Conservation (phyloP, 2,888 invertebrate species). For the Aleiodes leptofemur region DNA sequence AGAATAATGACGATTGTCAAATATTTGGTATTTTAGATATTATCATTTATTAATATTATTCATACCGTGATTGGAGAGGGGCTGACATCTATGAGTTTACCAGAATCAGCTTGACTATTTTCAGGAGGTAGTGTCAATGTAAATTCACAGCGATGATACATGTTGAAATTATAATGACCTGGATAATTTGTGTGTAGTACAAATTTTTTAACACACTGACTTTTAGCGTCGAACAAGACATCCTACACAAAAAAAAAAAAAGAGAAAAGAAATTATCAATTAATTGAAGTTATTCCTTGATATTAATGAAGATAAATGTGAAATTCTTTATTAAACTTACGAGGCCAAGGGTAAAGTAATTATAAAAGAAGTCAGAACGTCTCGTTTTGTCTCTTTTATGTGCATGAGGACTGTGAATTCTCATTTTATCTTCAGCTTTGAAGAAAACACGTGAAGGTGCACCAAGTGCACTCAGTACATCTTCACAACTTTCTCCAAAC, state of each 20-base stretch:
- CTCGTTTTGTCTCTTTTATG: constrained; percentile 86
- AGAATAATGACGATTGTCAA: no score
- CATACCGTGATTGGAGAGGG: constrained; percentile 79
- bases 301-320: background rate
- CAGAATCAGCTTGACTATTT: constrained; percentile 77
- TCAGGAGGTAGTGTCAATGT: constrained; percentile 86
- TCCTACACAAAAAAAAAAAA: constrained; percentile 81
- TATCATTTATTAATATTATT: background rate
- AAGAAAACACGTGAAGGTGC: constrained; percentile 95
- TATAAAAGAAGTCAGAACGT: constrained; percentile 98
- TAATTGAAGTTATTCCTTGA: background rate
- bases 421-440: constrained; percentile 99
- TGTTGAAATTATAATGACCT: constrained; percentile 99
- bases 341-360: constrained; percentile 97
- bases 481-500: constrained; percentile 92
- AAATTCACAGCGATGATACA: constrained; percentile 97
- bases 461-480: constrained; percentile 91
- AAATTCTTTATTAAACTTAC: constrained; percentile 77
- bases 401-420: constrained; percentile 94
- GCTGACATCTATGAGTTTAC: constrained; percentile 78
- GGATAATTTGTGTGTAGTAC: constrained; percentile 99
- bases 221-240: constrained; percentile 95
- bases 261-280: background rate
- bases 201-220: constrained; percentile 96
- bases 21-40: no score